Evolutionary conservation across 2,888 invertebrate genomes (phyloP).

Genomic region (Tricholauxania praeusta): DNA sequence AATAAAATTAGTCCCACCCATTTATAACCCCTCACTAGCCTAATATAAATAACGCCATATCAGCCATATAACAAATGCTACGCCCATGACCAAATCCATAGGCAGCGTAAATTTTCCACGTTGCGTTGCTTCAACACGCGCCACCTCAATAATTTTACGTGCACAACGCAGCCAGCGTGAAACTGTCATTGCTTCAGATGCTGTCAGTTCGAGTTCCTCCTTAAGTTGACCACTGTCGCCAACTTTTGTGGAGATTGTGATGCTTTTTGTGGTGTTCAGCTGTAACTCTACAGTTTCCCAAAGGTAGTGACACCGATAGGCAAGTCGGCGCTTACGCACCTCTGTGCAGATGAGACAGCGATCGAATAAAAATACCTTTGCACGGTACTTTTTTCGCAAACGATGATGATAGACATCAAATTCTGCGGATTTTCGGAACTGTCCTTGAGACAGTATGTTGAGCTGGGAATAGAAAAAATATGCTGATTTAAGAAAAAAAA

Average conservation of each 20-base stretch:
- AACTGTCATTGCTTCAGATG: slow-evolving; percentile 57
- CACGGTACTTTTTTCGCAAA: slow-evolving; percentile 62
- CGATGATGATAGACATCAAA: slow-evolving; percentile 64
- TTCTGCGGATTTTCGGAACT: slow-evolving; percentile 63
- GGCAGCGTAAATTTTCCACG: slow-evolving; percentile 59
- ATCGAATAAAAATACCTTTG: slow-evolving; percentile 66
- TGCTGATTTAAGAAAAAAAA: background rate
- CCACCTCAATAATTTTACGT: slow-evolving; percentile 57
- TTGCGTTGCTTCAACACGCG: slow-evolving; percentile 54
- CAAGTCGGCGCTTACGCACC: slow-evolving; percentile 61
- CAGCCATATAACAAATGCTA: slow-evolving; percentile 59
- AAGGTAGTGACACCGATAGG: slow-evolving; percentile 63
- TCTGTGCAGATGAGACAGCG: slow-evolving; percentile 64
- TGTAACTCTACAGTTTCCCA: slow-evolving; percentile 63
- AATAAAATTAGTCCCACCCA: background rate
- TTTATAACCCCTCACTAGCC: background rate
- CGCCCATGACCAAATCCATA: slow-evolving; percentile 61
- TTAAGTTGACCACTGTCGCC: background rate
- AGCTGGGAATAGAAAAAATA: slow-evolving; percentile 50
- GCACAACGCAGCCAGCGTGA: slow-evolving; percentile 62
- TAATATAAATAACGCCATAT: slow-evolving; percentile 62
- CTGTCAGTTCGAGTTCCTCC: slow-evolving; percentile 60
- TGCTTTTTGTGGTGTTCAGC: slow-evolving; percentile 58
- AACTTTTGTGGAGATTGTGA: slow-evolving; percentile 54
- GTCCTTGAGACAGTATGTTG: slow-evolving; percentile 60